Conservation (phyloP, 2,888 invertebrate species). For the Athetis lepigone region DNA sequence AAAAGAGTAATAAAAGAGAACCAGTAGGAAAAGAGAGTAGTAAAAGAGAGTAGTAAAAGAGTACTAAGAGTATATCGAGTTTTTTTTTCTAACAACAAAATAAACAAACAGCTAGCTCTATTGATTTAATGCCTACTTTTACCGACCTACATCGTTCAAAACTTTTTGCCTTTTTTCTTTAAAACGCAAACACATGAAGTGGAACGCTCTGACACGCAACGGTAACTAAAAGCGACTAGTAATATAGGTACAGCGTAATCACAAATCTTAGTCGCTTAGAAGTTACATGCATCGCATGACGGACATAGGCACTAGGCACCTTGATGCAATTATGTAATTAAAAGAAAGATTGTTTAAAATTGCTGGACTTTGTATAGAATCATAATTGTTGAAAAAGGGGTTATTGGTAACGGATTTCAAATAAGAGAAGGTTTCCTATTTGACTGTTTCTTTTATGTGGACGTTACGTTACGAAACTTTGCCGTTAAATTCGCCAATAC, state of each 20-base stretch:
- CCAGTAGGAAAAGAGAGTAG: too few relatives aligned
- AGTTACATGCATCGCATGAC: constrained; percentile 52
- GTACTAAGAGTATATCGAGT: too few relatives aligned
- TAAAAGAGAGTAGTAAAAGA: too few relatives aligned
- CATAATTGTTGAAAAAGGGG: constrained; percentile 6
- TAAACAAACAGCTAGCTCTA: constrained; percentile 18
- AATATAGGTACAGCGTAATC: constrained; percentile 38
- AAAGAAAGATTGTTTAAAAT: constrained; percentile 23
- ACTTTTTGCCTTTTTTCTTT: constrained; percentile 31
- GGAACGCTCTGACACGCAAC: constrained; percentile 54
- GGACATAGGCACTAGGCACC: constrained; percentile 28
- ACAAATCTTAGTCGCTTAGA: constrained; percentile 49
- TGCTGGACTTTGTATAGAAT: constrained; percentile 3
- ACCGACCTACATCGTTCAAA: constrained; percentile 39
- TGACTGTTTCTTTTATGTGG: too few relatives aligned
- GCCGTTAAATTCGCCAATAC: too few relatives aligned
- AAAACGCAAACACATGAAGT: constrained; percentile 47
- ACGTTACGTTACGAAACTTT: too few relatives aligned
- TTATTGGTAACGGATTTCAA: too few relatives aligned
- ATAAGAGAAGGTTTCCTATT: too few relatives aligned
- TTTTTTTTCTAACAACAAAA: constrained; percentile 3
- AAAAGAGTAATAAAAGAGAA: too few relatives aligned
- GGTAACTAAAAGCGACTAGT: constrained; percentile 30
- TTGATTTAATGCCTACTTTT: constrained; percentile 31
- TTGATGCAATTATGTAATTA: constrained; percentile 41